Percentiles rank a stretch among this genome's conserved stretches.
These are phyloP conservation scores for Limonius californicus DNA, from an alignment of 1,140 invertebrate genomes.

Conservation along the genomic window DNA sequence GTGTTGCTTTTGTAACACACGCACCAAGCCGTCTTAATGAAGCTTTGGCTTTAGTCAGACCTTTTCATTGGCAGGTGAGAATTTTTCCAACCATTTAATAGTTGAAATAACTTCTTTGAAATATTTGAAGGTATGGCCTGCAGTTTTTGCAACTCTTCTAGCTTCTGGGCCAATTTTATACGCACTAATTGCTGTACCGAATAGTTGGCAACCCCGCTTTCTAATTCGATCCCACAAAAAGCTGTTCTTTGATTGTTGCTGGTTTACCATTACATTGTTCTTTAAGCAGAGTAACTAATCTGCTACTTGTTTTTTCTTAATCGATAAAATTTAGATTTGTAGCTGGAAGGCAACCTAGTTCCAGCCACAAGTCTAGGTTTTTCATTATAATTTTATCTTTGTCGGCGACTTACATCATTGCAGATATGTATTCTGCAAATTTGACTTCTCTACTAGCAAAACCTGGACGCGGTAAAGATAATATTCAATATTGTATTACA, in stretches of 20 bases:
- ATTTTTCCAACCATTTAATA: too few relatives aligned
- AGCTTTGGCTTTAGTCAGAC: conserved; percentile 63
- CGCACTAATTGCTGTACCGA: conserved; percentile 53
- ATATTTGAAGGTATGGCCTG: conserved; percentile 60
- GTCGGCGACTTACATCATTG: conserved; percentile 66
- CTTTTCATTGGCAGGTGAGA: conserved; percentile 65
- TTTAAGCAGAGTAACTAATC: conserved; percentile 58
- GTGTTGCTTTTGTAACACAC: conserved; percentile 66
- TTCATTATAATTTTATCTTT: conserved; percentile 60
- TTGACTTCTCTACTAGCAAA: conserved; percentile 64
- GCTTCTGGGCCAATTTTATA: conserved; percentile 56
- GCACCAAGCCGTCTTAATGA: conserved; percentile 64
- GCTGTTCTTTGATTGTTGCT: conserved; percentile 60
- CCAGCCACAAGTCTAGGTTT: conserved; percentile 57
- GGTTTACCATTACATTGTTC: conserved; percentile 63
- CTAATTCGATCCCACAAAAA: conserved; percentile 43
- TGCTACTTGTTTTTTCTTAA: not conserved
- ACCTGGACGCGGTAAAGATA: conserved; percentile 51
- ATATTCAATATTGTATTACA: not conserved
- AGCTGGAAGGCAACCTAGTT: conserved; percentile 45
- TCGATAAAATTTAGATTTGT: not conserved
- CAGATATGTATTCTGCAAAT: conserved; percentile 69
- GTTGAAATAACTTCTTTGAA: too few relatives aligned
- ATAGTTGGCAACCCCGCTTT: conserved; percentile 48
- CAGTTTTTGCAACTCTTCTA: conserved; percentile 52